These are phyloP conservation scores for Andricus curvator DNA, from an alignment of 2,888 invertebrate species.

Conservation along the genomic window DNA sequence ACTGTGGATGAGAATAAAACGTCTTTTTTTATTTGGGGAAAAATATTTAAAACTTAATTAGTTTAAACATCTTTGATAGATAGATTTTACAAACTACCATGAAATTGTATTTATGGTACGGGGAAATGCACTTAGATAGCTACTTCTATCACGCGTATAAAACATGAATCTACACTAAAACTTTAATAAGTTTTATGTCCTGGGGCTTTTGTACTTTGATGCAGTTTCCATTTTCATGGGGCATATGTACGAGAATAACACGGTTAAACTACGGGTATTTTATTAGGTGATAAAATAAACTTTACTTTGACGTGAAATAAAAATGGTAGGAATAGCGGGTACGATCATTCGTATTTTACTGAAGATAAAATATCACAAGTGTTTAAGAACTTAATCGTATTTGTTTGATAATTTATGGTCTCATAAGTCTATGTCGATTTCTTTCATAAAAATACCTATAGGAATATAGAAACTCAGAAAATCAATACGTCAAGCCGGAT, in stretches of 20 bases:
- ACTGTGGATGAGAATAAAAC: too few species aligned
- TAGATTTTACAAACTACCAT: neutral
- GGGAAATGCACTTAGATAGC: conserved; percentile 21
- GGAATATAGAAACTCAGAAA: too few species aligned
- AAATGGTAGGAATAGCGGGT: neutral
- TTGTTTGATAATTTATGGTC: too few species aligned
- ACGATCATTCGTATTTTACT: neutral
- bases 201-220: conserved; percentile 1
- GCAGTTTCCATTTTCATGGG: conserved; percentile 27
- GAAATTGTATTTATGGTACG: neutral
- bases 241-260: neutral
- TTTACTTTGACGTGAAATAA: neutral
- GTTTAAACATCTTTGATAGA: too few species aligned
- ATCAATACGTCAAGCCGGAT: too few species aligned
- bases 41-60: too few species aligned
- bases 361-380: neutral
- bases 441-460: too few species aligned
- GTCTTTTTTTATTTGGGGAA: too few species aligned
- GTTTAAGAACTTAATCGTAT: too few species aligned
- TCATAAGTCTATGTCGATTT: too few species aligned
- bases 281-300: neutral
- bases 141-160: neutral
- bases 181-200: conserved; percentile 38
- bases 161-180: conserved; percentile 32
- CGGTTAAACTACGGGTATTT: neutral